Percentiles rank a stretch among this genome's conserved stretches.
phyloP scores from a whole-genome alignment of 2,888 invertebrate species.

The Stenoptilia bipunctidactyla region DNA sequence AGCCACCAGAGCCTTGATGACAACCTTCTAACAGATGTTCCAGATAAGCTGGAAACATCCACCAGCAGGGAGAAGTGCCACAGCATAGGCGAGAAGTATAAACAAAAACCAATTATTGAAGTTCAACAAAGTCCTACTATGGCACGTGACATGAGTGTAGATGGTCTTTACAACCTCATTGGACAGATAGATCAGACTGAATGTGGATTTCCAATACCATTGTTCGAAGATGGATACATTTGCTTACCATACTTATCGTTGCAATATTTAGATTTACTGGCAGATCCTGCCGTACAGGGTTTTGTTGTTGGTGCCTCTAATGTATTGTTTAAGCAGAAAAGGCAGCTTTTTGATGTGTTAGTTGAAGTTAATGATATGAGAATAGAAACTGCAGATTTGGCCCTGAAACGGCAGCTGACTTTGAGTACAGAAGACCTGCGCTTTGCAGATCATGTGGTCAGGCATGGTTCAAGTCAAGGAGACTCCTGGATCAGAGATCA shows the following conservation, averaged over 20 bases:
- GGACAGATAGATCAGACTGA: slow-evolving; percentile 77
- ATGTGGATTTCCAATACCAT: slow-evolving; percentile 89
- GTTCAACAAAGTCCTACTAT: slow-evolving; percentile 68
- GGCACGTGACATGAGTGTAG: slow-evolving; percentile 78
- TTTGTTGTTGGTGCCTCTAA: slow-evolving; percentile 98
- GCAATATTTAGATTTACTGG: slow-evolving; percentile 92
- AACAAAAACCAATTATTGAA: slow-evolving; percentile 45
- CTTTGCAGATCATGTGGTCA: slow-evolving; percentile 93
- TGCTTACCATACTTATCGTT: slow-evolving; percentile 96
- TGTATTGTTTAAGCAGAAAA: slow-evolving; percentile 96
- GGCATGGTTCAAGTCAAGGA: slow-evolving; percentile 81
- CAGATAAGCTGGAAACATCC: slow-evolving; percentile 42
- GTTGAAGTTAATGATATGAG: slow-evolving; percentile 90
- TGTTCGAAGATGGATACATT: slow-evolving; percentile 92
- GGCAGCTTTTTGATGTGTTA: slow-evolving; percentile 91
- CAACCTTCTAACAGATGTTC: slow-evolving; percentile 38
- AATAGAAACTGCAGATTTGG: slow-evolving; percentile 86
- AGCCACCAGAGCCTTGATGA: slow-evolving; percentile 61
- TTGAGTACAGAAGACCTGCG: slow-evolving; percentile 95
- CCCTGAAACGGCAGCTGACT: slow-evolving; percentile 85
- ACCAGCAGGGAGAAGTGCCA: slow-evolving; percentile 55
- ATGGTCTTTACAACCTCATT: slow-evolving; percentile 73
- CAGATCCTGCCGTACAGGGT: slow-evolving; percentile 87
- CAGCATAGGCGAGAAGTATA: slow-evolving; percentile 63
- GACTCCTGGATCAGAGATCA: slow-evolving; percentile 97